Percentiles rank a stretch among this genome's conserved stretches.
Conservation (phyloP, 2,888 invertebrate species). For the Lycophotia porphyrea region DNA sequence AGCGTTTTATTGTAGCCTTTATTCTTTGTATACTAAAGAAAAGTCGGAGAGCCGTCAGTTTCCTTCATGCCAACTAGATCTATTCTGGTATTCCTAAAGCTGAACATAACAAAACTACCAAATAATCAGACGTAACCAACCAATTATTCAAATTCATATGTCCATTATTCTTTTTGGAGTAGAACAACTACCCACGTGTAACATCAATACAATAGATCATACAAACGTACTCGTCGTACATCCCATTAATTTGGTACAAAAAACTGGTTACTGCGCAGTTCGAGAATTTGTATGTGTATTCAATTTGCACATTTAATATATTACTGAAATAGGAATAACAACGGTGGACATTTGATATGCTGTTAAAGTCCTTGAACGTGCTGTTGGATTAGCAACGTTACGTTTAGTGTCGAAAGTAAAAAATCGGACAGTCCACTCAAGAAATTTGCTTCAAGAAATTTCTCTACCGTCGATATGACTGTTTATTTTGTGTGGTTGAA, state of each 20-base stretch:
- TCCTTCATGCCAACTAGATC: too few relatives aligned
- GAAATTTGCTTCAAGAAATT: not conserved
- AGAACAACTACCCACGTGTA: conserved; percentile 37
- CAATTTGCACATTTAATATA: conserved; percentile 9
- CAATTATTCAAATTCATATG: conserved; percentile 40
- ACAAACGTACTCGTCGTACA: conserved; percentile 18
- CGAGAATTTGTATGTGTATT: not conserved
- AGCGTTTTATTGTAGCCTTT: not conserved
- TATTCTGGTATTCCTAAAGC: conserved; percentile 1
- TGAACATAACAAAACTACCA: conserved; percentile 3
- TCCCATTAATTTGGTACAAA: conserved; percentile 44
- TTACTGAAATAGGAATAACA: conserved; percentile 4
- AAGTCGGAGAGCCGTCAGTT: not conserved
- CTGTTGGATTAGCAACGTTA: not conserved
- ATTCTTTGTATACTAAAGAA: not conserved
- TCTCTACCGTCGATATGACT: not conserved
- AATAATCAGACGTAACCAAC: conserved; percentile 1
- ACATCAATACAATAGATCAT: conserved; percentile 38
- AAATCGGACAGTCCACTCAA: not conserved
- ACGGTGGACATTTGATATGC: not conserved
- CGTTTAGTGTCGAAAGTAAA: not conserved
- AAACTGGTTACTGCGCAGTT: conserved; percentile 53
- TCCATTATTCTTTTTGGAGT: conserved; percentile 22
- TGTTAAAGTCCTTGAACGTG: not conserved
- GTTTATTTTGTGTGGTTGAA: not conserved